phyloP scores from a whole-genome alignment of 2,888 invertebrate genomes.

The Druceiella hillmani region DNA sequence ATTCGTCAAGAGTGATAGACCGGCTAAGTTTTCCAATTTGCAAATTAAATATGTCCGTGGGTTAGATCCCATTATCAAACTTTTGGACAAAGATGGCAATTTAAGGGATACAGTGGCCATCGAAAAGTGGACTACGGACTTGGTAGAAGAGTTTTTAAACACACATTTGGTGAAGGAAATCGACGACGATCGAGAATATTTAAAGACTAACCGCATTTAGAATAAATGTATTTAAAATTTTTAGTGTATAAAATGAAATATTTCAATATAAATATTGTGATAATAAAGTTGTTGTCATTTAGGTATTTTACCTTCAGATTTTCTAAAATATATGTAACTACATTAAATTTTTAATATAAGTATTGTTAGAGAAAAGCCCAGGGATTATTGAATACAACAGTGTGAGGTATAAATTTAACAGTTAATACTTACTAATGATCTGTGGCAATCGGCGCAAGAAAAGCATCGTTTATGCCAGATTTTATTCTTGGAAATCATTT shows the following conservation, averaged over 20 bases:
- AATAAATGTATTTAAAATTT: too few relatives aligned
- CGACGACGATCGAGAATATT: constrained; percentile 52
- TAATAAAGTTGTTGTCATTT: too few relatives aligned
- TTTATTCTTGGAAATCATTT: constrained; percentile 91
- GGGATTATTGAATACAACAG: too few relatives aligned
- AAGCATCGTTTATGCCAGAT: constrained; percentile 93
- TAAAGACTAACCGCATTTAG: constrained; percentile 56
- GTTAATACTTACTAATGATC: constrained; percentile 62
- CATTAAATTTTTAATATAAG: too few relatives aligned
- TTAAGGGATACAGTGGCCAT: constrained; percentile 88
- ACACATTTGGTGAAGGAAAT: constrained; percentile 70
- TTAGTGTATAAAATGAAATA: too few relatives aligned
- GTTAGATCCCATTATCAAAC: constrained; percentile 88
- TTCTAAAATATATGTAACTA: too few relatives aligned
- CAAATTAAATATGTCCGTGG: constrained; percentile 91
- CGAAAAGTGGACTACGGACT: constrained; percentile 98
- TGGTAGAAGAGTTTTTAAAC: constrained; percentile 92
- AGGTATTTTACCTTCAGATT: too few relatives aligned
- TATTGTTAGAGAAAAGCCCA: too few relatives aligned
- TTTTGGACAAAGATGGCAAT: constrained; percentile 79
- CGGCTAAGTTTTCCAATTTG: constrained; percentile 85
- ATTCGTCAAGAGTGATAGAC: constrained; percentile 91
- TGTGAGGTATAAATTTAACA: too few relatives aligned
- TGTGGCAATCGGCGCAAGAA: constrained; percentile 82
- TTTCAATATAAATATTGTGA: too few relatives aligned